A percentile compares a stretch with the other conserved stretches of the same genome.
Conservation (phyloP, 2,797 vertebrate genomes). For the Caiman crocodilus region DNA sequence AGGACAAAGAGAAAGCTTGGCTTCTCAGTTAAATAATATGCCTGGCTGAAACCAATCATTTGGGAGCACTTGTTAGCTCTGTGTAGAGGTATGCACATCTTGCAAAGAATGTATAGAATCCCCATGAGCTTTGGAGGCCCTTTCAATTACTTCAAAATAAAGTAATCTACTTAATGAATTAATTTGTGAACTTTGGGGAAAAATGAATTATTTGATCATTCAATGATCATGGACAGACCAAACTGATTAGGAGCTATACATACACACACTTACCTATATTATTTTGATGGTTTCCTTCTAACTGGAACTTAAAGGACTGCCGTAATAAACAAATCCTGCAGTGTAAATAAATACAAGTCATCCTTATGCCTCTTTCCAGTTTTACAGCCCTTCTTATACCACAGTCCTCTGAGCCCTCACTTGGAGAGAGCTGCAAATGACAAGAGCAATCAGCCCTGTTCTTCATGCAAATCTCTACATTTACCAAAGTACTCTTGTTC, state of each 20-base stretch:
- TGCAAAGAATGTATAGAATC: not conserved
- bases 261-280: fast-evolving
- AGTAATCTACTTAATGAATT: not conserved
- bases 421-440: not conserved
- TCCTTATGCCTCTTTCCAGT: not conserved
- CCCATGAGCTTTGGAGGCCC: not conserved
- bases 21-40: fast-evolving
- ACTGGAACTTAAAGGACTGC: not conserved
- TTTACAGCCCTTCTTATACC: slow-evolving; percentile 1
- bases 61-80: not conserved
- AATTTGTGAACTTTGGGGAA: not conserved
- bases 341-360: not conserved
- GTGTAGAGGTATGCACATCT: fast-evolving
- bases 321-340: not conserved
- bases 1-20: not conserved
- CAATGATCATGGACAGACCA: not conserved
- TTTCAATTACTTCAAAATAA: not conserved
- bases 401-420: slow-evolving; percentile 42
- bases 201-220: fast-evolving
- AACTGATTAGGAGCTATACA: not conserved
- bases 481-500: not conserved
- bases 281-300: not conserved
- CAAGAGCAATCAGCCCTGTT: not conserved
- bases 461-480: not conserved
- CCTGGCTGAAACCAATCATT: not conserved